phyloP scores from a whole-genome alignment of 2,113 vertebrate species.

The Nyctibius bracteatus region DNA sequence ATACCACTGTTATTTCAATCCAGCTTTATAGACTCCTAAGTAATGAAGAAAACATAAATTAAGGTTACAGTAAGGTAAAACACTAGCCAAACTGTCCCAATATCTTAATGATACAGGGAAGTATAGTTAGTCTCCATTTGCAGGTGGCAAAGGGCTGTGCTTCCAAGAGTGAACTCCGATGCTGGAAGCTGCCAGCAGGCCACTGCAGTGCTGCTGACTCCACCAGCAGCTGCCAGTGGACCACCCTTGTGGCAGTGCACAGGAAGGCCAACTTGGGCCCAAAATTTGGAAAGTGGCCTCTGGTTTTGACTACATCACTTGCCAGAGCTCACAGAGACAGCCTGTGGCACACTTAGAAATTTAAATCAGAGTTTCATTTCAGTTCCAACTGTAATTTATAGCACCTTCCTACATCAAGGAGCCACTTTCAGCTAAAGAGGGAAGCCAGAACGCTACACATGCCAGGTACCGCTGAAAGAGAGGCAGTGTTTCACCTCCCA shows the following conservation, averaged over 20 bases:
- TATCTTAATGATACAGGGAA: neutral
- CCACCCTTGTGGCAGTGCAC: fast-evolving
- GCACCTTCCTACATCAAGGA: neutral
- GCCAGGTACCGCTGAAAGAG: fast-evolving
- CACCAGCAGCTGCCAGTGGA: fast-evolving
- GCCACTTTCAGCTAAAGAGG: neutral
- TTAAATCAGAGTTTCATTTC: neutral
- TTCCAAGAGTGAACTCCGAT: neutral
- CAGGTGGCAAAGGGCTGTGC: neutral
- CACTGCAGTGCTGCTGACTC: neutral
- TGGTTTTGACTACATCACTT: neutral
- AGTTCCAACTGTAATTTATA: neutral
- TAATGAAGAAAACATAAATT: neutral
- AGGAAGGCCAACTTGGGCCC: neutral
- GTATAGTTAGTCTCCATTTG: neutral
- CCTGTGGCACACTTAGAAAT: neutral
- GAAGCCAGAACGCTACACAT: neutral
- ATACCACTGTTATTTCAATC: neutral
- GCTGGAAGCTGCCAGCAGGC: neutral
- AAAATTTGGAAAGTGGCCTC: neutral
- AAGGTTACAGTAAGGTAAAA: neutral
- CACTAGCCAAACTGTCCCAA: neutral
- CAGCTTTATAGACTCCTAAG: neutral
- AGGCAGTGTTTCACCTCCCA: neutral
- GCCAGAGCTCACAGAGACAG: neutral